These are phyloP conservation scores for Benthosema pterotum DNA, from an alignment of 2,797 vertebrate species.

Conservation along the genomic window DNA sequence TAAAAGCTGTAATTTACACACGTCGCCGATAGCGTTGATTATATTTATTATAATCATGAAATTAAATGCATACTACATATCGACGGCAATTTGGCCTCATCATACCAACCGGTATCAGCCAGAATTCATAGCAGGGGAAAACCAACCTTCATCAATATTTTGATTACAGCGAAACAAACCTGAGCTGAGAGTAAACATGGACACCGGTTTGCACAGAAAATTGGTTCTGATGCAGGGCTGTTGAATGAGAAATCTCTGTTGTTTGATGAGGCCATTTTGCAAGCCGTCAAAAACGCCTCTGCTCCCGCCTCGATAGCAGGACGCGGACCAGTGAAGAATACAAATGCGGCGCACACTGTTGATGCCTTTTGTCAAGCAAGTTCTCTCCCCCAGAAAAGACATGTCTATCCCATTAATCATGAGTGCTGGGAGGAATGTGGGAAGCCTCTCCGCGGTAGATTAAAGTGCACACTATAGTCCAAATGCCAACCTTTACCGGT, in stretches of 20 bases:
- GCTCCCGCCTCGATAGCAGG: conserved; percentile 40
- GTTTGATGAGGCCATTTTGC: conserved; percentile 54
- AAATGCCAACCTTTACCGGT: too few relatives aligned
- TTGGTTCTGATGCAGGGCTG: conserved; percentile 44
- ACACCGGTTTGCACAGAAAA: conserved; percentile 27
- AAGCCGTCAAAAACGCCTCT: conserved; percentile 44
- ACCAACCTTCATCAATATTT: too few relatives aligned
- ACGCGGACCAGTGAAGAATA: conserved; percentile 48
- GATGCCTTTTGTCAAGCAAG: conserved; percentile 53
- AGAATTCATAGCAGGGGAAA: neutral
- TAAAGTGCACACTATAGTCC: conserved; percentile 38
- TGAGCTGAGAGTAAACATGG: neutral
- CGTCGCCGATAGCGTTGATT: too few relatives aligned
- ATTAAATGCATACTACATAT: too few relatives aligned
- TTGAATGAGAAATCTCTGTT: conserved; percentile 41
- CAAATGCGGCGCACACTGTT: conserved; percentile 56
- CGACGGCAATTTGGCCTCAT: too few relatives aligned
- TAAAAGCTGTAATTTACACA: too few relatives aligned
- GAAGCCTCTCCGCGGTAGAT: conserved; percentile 8
- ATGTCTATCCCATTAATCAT: conserved; percentile 58
- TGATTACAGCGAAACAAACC: conserved; percentile 33
- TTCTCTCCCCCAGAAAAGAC: conserved; percentile 44
- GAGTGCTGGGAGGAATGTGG: conserved; percentile 17
- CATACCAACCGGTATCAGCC: too few relatives aligned
- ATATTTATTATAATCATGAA: too few relatives aligned